Evolutionary conservation across 2,888 invertebrate species (phyloP), one percentile per base, ranked within the genome.

Genomic region (Tetragonula carbonaria): DNA sequence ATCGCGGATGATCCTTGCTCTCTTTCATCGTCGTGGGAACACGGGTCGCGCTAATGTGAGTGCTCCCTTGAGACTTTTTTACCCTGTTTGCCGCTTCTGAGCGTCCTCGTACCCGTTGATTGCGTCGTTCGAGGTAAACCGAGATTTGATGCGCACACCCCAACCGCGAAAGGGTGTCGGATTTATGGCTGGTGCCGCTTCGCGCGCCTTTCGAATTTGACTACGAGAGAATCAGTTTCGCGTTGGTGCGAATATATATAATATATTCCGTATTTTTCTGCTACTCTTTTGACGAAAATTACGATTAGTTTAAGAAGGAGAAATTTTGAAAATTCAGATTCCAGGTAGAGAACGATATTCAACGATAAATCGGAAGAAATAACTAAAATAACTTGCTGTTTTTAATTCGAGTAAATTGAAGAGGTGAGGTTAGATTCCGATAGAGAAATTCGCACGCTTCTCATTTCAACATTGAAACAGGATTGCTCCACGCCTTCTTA

Each of bases 11-110:
- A 71, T 74, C 63, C 14, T 38, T 14, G 71, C 53, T 79, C 82
- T 73, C 68, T 55, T 62, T 23, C 68, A 66, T 59, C 80, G 70
- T 81, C 88, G 88, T 88, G 88, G 88, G 88, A 88, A 88, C 88
- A 57, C 74, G 78, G 55, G 70, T 74, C 84, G 68, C 73, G 78
- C 65, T 74, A 68, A 87, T 79, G 67, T 57, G 72, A 80, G 28
- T 70, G 72, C 73, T 80, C 87, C 68, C 75, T 63, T 33, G 76
- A 63, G 78, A 84, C 62, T 76, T 76, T 65, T 78, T 74, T 77
- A 70, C 55, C 38, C 23, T 65, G 28, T 53, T 45, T 63, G 28
- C 28, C 74, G 62, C 57, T 74, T 85, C 72, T 51, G n/a, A 45
- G 18, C 23, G 23, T 23, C 18, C 21, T 28, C 62, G 4, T 38